Evolutionary conservation across 1,140 invertebrate genomes (phyloP), one percentile per base, ranked within the genome.

Genomic region (Aphaenogaster rudis): DNA sequence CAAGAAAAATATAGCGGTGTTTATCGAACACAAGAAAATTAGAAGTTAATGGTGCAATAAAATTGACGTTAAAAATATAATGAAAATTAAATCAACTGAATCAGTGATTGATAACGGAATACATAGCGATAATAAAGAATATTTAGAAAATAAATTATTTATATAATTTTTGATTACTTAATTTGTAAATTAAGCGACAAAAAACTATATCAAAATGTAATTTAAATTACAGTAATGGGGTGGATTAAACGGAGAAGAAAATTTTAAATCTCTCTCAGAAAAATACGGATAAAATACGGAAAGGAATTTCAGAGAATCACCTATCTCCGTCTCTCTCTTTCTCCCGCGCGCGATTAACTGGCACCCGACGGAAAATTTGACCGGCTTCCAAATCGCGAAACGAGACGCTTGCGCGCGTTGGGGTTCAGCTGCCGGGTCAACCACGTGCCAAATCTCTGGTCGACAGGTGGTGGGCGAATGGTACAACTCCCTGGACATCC

Each of bases 391-490:
- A 52, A 67, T 63, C n/a, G 57, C 71, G 81, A 36, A 50, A 59
- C 33, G 79, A 67, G n/a, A 81, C 52, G 33, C 33, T 57, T 57
- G 72, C 45, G 39, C 77, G 42, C 6, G 59, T 15, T 17, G 76
- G 5, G 57, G 3, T 21, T 63, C 76, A 50, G 66, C 6, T 28
- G 39, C 4, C 33, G 39, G 54, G 54, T 48, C 82, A 52, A 50
- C 59, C 45, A 66, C 28, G 71, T 79, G 82, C 33, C 72, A 45
- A 79, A 64, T 45, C 45, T 69, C 48, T 59, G 61, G 9, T 91
- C 39, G 91, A 92, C 63, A 97, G 96, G 96, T 96, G 50, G 96
- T 97, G 42, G 97, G 97, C 0, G 96, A 96, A 90, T 97, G 97
- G 97, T 96, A 97, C 94, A 96, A 96, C 86, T 95, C 95, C 2